phyloP scores from a whole-genome alignment of 1,140 invertebrate genomes.

The Drosophila takahashii region DNA sequence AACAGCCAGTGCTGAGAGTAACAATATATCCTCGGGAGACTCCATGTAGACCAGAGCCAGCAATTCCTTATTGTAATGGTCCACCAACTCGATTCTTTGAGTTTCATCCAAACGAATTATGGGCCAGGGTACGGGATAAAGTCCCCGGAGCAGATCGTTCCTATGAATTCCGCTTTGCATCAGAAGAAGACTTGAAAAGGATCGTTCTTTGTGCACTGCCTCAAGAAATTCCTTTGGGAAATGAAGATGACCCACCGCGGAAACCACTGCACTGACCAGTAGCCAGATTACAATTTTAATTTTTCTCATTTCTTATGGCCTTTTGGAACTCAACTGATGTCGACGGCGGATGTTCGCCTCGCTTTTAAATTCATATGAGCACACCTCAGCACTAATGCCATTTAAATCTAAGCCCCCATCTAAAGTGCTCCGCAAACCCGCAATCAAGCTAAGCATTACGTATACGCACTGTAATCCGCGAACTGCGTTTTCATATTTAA shows the following conservation, averaged over 20 bases:
- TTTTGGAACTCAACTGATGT: slow-evolving; percentile 12
- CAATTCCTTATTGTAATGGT: not conserved
- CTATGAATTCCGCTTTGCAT: slow-evolving; percentile 24
- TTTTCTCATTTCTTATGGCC: slow-evolving; percentile 4
- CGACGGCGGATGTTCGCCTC: not conserved
- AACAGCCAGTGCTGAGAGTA: slow-evolving; percentile 26
- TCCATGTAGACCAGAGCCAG: slow-evolving; percentile 41
- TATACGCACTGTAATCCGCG: slow-evolving; percentile 47
- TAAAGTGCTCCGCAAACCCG: slow-evolving; percentile 35
- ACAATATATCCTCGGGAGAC: not conserved
- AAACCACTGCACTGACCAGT: slow-evolving; percentile 1
- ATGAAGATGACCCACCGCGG: not conserved
- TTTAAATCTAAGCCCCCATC: slow-evolving; percentile 24
- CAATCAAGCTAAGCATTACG: slow-evolving; percentile 44
- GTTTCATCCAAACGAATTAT: slow-evolving; percentile 36
- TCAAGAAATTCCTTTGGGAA: slow-evolving; percentile 29
- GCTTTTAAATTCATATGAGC: slow-evolving; percentile 27
- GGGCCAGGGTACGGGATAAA: slow-evolving; percentile 30
- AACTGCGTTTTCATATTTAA: slow-evolving; percentile 55
- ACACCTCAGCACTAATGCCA: slow-evolving; percentile 20
- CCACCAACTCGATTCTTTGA: slow-evolving; percentile 1
- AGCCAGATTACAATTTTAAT: slow-evolving; percentile 2
- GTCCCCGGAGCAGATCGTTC: slow-evolving; percentile 20
- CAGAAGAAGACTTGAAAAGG: slow-evolving; percentile 25
- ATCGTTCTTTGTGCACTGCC: slow-evolving; percentile 27